Conservation (phyloP, 2,113 vertebrate genomes). For the Myanophis thanlyinensis region DNA sequence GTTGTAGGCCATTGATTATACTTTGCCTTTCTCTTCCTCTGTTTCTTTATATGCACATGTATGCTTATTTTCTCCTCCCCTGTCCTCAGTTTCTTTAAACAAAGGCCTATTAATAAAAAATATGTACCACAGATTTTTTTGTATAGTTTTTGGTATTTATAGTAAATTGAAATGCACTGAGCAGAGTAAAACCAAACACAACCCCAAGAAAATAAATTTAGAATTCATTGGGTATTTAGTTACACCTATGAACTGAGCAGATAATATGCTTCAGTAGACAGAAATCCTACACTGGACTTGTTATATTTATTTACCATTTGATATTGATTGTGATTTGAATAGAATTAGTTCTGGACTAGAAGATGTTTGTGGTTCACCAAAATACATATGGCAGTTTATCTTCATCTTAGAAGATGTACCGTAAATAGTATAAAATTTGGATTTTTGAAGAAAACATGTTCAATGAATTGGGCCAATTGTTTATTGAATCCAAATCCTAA, state of each 20-base stretch:
- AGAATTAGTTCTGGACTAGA: slow-evolving; percentile 25
- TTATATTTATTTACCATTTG: slow-evolving; percentile 6
- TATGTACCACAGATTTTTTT: neutral
- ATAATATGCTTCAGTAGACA: slow-evolving; percentile 22
- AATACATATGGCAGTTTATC: neutral
- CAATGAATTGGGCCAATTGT: neutral
- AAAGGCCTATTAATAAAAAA: neutral
- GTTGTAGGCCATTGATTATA: neutral
- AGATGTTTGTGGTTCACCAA: slow-evolving; percentile 4
- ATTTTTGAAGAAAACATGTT: neutral
- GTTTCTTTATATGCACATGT: neutral
- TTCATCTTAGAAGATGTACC: neutral
- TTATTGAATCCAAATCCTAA: neutral
- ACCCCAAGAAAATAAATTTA: slow-evolving; percentile 19
- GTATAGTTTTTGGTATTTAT: neutral
- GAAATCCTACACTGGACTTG: slow-evolving; percentile 29
- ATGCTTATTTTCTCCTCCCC: neutral
- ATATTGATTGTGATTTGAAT: slow-evolving; percentile 1
- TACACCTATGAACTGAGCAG: slow-evolving; percentile 30
- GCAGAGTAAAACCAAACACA: neutral
- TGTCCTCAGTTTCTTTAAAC: neutral
- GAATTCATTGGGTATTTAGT: neutral
- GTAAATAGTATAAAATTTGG: neutral
- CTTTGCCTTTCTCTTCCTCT: neutral
- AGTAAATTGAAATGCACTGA: neutral